phyloP scores from a whole-genome alignment of 1,140 invertebrate species.

The Zaprionus ghesquierei region DNA sequence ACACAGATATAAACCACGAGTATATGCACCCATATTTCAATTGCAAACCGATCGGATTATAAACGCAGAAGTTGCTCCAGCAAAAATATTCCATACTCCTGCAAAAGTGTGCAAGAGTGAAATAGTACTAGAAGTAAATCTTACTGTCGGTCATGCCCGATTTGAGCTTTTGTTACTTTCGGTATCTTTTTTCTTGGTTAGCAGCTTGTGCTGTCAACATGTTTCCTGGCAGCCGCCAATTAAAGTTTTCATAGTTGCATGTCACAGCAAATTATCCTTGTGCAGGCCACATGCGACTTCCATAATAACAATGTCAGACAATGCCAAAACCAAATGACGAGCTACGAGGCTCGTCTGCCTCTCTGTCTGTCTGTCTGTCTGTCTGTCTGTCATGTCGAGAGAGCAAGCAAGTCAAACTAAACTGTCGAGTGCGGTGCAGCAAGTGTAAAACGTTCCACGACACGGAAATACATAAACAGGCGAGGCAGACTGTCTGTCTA shows the following conservation, averaged over 20 bases:
- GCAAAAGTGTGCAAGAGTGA: too few species aligned
- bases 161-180: too few species aligned
- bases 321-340: constrained; percentile 8
- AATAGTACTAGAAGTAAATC: too few species aligned
- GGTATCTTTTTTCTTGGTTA: background rate
- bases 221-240: constrained; percentile 46
- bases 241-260: constrained; percentile 73
- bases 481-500: constrained; percentile 1
- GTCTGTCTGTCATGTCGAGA: background rate
- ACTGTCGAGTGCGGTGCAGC: constrained; percentile 37
- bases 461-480: constrained; percentile 28
- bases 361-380: background rate
- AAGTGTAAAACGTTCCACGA: constrained; percentile 45
- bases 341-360: background rate
- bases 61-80: too few species aligned
- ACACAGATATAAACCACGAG: too few species aligned
- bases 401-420: constrained; percentile 35
- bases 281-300: constrained; percentile 29
- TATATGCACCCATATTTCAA: too few species aligned
- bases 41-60: too few species aligned
- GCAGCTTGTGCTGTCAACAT: constrained; percentile 18
- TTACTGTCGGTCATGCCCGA: too few species aligned
- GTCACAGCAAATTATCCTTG: constrained; percentile 68
- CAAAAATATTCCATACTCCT: too few species aligned
- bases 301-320: constrained; percentile 28